These are phyloP conservation scores for Chironomus tepperi DNA, from an alignment of 1,140 invertebrate genomes.

Conservation along the genomic window DNA sequence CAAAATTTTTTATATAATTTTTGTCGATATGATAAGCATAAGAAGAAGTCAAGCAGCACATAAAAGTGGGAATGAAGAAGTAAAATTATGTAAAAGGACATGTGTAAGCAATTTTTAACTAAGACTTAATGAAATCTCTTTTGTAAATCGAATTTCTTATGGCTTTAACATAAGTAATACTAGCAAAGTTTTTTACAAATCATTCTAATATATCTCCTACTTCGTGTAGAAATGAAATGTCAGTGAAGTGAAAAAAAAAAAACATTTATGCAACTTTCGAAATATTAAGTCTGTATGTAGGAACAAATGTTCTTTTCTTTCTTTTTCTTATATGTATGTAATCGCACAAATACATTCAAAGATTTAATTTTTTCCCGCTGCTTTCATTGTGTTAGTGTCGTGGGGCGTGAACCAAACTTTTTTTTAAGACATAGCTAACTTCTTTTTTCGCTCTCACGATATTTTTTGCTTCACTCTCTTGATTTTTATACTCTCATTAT, in stretches of 20 bases:
- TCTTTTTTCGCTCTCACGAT: constrained; percentile 11
- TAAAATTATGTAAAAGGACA: not conserved
- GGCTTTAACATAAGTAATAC: not conserved
- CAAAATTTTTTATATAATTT: not conserved
- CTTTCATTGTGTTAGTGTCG: not conserved
- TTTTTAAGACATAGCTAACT: not conserved
- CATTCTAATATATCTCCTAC: too few species aligned
- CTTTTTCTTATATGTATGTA: too few species aligned
- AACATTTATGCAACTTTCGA: not conserved
- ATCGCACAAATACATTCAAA: not conserved
- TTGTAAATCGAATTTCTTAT: constrained; percentile 11
- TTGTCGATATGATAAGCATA: not conserved
- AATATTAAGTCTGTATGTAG: not conserved
- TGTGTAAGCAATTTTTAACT: constrained; percentile 2
- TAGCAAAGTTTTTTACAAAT: not conserved
- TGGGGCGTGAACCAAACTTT: not conserved
- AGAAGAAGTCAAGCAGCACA: not conserved
- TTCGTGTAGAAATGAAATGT: too few species aligned
- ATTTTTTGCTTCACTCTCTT: not conserved
- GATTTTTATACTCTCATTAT: not conserved
- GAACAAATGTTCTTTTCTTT: not conserved
- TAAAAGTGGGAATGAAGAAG: not conserved
- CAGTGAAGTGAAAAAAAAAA: not conserved
- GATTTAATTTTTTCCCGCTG: not conserved
- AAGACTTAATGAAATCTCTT: not conserved